phyloP scores from a whole-genome alignment of 1,140 invertebrate species.

The Dreissena polymorpha region DNA sequence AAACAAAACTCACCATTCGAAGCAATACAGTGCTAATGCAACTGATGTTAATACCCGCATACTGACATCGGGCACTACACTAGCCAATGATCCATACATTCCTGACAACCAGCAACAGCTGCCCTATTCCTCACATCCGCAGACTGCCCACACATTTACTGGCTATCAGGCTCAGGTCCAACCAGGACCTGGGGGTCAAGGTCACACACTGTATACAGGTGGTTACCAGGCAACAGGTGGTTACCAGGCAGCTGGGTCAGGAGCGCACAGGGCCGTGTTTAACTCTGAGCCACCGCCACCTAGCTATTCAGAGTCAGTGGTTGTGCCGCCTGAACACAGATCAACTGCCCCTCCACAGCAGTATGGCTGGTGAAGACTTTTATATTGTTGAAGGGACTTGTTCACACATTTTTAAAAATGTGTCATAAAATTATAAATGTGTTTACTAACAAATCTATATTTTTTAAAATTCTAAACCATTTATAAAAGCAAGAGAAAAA shows the following conservation, averaged over 20 bases:
- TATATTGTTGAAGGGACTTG: not conserved
- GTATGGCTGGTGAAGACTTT: constrained; percentile 20
- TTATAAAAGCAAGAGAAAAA: no score
- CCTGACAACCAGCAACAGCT: not conserved
- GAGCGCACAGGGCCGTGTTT: constrained; percentile 36
- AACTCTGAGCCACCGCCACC: constrained; percentile 37
- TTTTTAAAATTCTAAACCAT: no score
- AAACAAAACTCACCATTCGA: not conserved
- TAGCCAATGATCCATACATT: constrained; percentile 41
- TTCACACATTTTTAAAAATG: no score
- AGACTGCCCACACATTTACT: constrained; percentile 23
- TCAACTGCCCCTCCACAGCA: constrained; percentile 8
- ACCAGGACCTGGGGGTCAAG: not conserved
- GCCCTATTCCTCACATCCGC: constrained; percentile 33
- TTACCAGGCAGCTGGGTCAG: constrained; percentile 23
- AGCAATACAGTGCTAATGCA: constrained; percentile 14
- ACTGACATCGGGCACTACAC: constrained; percentile 25
- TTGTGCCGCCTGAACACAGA: not conserved
- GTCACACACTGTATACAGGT: not conserved
- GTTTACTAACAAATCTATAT: no score
- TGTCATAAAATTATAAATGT: no score
- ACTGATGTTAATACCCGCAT: constrained; percentile 44
- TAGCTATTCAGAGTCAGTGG: constrained; percentile 25
- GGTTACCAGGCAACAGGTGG: constrained; percentile 9
- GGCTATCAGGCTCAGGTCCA: constrained; percentile 12